Evolutionary conservation across 2,113 vertebrate genomes (phyloP), one percentile per base, ranked within the genome.

Genomic region (Myocastor coypus): DNA sequence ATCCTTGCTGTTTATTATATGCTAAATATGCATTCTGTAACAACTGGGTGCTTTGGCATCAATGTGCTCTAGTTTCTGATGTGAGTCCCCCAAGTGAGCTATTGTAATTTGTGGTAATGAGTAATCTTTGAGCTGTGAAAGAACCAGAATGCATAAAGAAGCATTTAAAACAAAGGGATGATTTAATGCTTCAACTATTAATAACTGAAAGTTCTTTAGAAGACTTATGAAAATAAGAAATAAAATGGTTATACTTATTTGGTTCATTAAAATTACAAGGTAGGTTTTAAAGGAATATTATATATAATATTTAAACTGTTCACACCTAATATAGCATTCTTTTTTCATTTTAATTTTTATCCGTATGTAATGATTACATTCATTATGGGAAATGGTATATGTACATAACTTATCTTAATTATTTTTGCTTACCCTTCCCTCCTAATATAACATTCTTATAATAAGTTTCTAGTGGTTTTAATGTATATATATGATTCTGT

Each of bases 161-260:
- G 57, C 57, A 92, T 87, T 96, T 98, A 97, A 97, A 97, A 98
- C 91, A 83, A 95, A 82, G 80, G 75, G 17, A 50, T 94, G 89
- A 97, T 96, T 93, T 59, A 91, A 86, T 94, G 80, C 92, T 97
- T 92, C 59, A 96, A 50, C 91, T 95, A 84, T 80, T 68, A 87
- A 73, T 83, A 91, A 95, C 55, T 95, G 34, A 83, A 97, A 87
- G 28, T 83, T 92, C 50, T 95, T 96, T 95, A 91, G 95, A 95
- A 69, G n/a, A 69, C 6, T 91, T 87, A 34, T 96, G 97, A 95
- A 93, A 97, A 92, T 95, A 77, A 96, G 63, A 42, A 87, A 87
- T 97, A 83, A 96, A 96, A 78, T 84, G 66, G n/a, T 82, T 84
- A 37, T 37, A 37, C 73, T 37, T 92, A 0, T 91, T 97, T 63